Evolutionary conservation across 2,113 vertebrate species (phyloP).

Genomic region (Etheostoma spectabile): DNA sequence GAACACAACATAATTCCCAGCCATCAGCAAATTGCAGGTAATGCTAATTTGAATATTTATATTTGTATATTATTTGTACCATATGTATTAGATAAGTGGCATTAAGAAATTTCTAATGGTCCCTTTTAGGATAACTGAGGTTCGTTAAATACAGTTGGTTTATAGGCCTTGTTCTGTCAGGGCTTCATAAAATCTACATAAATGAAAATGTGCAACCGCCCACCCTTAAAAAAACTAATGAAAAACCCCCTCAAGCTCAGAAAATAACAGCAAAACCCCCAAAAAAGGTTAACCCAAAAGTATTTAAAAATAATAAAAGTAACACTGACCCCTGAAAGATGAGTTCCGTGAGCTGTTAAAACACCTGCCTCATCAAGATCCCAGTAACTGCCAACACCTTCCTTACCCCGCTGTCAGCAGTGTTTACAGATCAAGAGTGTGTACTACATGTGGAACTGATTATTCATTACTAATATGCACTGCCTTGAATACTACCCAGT

Average conservation of each 20-base stretch:
- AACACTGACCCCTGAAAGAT: no score
- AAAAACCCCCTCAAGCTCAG: neutral
- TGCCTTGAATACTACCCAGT: neutral
- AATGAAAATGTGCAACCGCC: slow-evolving; percentile 3
- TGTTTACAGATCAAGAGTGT: neutral
- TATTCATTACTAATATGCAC: neutral
- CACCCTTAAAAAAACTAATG: neutral
- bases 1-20: neutral
- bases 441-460: no score
- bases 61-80: slow-evolving; percentile 12
- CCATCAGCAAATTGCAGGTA: slow-evolving; percentile 21
- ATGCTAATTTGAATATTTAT: slow-evolving; percentile 11
- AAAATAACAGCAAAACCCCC: slow-evolving; percentile 18
- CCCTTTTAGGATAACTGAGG: slow-evolving; percentile 9
- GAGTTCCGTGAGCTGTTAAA: neutral
- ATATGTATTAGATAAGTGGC: slow-evolving; percentile 35
- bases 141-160: slow-evolving; percentile 31
- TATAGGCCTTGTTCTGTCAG: neutral
- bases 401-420: neutral
- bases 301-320: neutral
- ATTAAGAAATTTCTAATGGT: slow-evolving; percentile 12
- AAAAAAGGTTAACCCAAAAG: neutral
- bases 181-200: slow-evolving; percentile 22
- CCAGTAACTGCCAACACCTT: slow-evolving; percentile 18
- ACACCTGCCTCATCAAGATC: slow-evolving; percentile 9